Percentiles rank a stretch among this genome's conserved stretches.
phyloP scores from a whole-genome alignment of 2,888 invertebrate species.

The Diarsia dahlii region DNA sequence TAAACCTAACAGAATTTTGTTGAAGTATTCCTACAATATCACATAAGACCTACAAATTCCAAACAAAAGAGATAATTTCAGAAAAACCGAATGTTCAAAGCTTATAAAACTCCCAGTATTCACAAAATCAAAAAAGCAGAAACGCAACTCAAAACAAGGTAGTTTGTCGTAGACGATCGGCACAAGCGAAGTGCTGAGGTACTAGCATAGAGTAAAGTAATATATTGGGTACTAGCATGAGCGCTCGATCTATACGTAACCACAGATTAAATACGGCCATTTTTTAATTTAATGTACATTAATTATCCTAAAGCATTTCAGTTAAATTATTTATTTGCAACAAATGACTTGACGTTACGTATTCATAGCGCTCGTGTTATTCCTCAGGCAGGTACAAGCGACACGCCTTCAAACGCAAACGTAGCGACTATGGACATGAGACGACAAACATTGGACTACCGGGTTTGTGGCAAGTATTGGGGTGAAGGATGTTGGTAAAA shows the following conservation, averaged over 20 bases:
- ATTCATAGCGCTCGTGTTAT: background rate
- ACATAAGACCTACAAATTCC: background rate
- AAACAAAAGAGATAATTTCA: background rate
- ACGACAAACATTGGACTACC: conserved; percentile 18
- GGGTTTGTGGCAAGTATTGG: conserved; percentile 50
- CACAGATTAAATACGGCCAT: background rate
- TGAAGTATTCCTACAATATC: background rate
- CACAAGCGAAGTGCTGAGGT: conserved; percentile 19
- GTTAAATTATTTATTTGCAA: background rate
- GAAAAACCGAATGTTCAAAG: background rate
- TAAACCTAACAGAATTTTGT: background rate
- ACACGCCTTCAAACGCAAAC: conserved; percentile 16
- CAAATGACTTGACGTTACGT: background rate
- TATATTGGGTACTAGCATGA: background rate
- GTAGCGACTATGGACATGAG: background rate
- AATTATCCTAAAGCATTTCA: background rate
- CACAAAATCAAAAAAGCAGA: background rate
- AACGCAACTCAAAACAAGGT: conserved; percentile 31
- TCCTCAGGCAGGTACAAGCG: background rate
- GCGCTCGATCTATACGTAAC: background rate
- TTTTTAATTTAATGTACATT: background rate
- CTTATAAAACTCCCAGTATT: background rate
- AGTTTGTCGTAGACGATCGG: background rate
- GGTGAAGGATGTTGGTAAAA: background rate
- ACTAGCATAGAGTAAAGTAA: no score